phyloP scores from a whole-genome alignment of 2,113 vertebrate genomes.

The Toxotes chatareus region DNA sequence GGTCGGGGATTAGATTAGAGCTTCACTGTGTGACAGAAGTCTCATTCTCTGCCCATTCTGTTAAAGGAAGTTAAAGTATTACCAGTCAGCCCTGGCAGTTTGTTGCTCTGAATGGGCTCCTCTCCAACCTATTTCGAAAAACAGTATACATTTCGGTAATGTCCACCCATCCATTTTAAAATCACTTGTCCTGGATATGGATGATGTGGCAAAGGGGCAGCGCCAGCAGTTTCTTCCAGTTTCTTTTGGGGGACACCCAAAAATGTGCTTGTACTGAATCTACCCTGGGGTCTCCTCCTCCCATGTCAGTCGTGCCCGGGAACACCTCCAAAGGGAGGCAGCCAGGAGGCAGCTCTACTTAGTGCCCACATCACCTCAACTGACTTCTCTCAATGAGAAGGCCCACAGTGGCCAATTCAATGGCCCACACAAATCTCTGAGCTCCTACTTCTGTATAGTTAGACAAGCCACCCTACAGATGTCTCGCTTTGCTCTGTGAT shows the following conservation, averaged over 20 bases:
- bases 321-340: constrained; percentile 35
- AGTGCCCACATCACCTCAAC: constrained; percentile 16
- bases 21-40: constrained; percentile 43
- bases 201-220: constrained; percentile 10
- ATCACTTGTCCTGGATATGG: constrained; percentile 15
- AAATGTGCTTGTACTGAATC: not conserved
- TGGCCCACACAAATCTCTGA: not conserved
- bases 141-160: constrained; percentile 32
- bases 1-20: constrained; percentile 56
- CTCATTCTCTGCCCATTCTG: constrained; percentile 58
- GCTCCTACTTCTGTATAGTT: not conserved
- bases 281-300: constrained; percentile 5
- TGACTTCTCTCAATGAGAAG: constrained; percentile 9
- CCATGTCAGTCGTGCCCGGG: constrained; percentile 10
- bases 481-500: not conserved
- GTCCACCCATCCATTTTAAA: constrained; percentile 24
- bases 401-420: not conserved
- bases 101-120: constrained; percentile 29
- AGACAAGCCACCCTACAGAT: not conserved
- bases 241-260: not conserved
- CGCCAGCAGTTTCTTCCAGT: constrained; percentile 1
- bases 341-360: constrained; percentile 22
- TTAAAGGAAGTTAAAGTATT: constrained; percentile 63
- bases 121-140: constrained; percentile 19
- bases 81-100: constrained; percentile 39